Evolutionary conservation across 2,113 vertebrate species (phyloP).

Genomic region (Ptyas mucosa): DNA sequence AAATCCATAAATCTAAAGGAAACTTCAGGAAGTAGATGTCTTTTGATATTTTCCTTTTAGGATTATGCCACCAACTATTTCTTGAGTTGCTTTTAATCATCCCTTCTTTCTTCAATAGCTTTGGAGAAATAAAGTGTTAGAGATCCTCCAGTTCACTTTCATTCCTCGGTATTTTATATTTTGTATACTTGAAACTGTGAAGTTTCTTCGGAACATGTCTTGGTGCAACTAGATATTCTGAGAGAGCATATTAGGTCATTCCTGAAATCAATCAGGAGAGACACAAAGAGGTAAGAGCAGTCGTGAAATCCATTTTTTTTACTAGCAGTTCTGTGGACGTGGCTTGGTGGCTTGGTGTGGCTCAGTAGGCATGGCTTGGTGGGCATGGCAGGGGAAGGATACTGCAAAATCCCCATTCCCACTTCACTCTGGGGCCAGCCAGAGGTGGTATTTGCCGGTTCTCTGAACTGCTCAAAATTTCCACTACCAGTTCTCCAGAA

Average conservation of each 20-base stretch:
- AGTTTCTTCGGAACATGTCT: neutral
- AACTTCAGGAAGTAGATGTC: neutral
- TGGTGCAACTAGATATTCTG: neutral
- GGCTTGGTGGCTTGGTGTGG: too few species aligned
- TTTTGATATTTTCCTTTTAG: slow-evolving; percentile 2
- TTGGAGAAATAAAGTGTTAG: neutral
- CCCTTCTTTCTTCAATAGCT: neutral
- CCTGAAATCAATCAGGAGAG: neutral
- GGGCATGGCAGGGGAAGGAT: too few species aligned
- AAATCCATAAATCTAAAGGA: slow-evolving; percentile 1
- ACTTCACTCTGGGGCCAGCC: too few species aligned
- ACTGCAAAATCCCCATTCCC: too few species aligned
- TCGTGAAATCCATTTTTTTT: too few species aligned
- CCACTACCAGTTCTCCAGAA: too few species aligned
- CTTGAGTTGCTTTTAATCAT: slow-evolving; percentile 2
- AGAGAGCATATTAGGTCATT: neutral
- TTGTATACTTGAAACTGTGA: neutral
- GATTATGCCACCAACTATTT: slow-evolving; percentile 6
- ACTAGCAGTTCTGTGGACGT: too few species aligned
- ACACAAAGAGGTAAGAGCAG: neutral
- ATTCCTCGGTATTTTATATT: neutral
- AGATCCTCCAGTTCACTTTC: neutral
- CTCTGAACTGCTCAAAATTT: too few species aligned
- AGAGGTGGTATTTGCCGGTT: too few species aligned
- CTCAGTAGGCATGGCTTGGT: too few species aligned